A percentile compares a stretch with the other conserved stretches of the same genome.
Evolutionary conservation across 2,888 invertebrate species (phyloP).

Genomic region (Calliphora vomitoria): DNA sequence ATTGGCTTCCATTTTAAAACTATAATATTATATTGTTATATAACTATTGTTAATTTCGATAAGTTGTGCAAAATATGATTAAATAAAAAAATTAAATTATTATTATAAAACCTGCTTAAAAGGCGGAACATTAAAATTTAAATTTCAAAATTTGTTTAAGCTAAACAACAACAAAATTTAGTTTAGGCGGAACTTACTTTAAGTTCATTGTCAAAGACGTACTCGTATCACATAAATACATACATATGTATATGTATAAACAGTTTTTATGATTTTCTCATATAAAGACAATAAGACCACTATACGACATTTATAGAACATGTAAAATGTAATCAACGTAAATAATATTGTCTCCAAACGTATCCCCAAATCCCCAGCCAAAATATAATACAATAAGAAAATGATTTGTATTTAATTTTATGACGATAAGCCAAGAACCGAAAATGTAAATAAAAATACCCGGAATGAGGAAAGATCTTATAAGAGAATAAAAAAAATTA

Average conservation of each 20-base stretch:
- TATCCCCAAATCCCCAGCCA: neutral
- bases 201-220: slow-evolving; percentile 59
- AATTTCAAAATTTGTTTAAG: neutral
- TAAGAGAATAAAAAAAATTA: neutral
- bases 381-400: slow-evolving; percentile 1
- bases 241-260: neutral
- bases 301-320: neutral
- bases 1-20: neutral
- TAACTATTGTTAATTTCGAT: slow-evolving; percentile 24
- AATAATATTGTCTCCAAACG: slow-evolving; percentile 21
- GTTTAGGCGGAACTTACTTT: slow-evolving; percentile 2
- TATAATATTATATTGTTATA: neutral
- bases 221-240: neutral
- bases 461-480: neutral
- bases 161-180: neutral
- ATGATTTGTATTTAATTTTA: slow-evolving; percentile 42
- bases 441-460: slow-evolving; percentile 19
- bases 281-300: slow-evolving; percentile 5
- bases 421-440: slow-evolving; percentile 6
- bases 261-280: slow-evolving; percentile 13
- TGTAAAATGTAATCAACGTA: slow-evolving; percentile 30
- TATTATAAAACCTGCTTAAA: slow-evolving; percentile 7
- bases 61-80: slow-evolving; percentile 34
- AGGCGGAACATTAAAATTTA: slow-evolving; percentile 7
- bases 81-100: neutral